A percentile compares a stretch with the other conserved stretches of the same genome.
Evolutionary conservation across 2,797 vertebrate species (phyloP).

Genomic region (Danio tinwini): DNA sequence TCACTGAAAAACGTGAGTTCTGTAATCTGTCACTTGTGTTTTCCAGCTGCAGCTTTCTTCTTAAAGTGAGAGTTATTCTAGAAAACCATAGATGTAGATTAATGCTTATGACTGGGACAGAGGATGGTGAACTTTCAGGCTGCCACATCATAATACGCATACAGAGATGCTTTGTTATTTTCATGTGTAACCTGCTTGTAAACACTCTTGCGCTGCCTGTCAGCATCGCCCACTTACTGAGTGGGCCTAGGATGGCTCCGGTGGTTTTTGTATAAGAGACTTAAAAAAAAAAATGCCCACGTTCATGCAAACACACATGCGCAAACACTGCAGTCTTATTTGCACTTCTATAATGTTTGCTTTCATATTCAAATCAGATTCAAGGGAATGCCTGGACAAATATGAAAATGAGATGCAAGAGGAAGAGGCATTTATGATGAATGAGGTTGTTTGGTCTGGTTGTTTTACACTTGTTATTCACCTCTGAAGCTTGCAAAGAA

Average conservation of each 20-base stretch:
- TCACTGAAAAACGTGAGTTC: background rate
- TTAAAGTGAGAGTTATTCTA: background rate
- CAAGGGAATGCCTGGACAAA: constrained; percentile 1
- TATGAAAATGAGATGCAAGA: constrained; percentile 25
- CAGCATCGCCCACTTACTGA: constrained; percentile 30
- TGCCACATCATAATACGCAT: background rate
- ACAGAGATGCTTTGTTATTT: background rate
- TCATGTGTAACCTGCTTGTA: constrained; percentile 8
- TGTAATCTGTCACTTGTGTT: constrained; percentile 12
- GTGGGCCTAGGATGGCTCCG: constrained; percentile 24
- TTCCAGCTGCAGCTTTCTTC: background rate
- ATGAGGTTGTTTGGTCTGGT: constrained; percentile 6
- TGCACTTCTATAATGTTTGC: constrained; percentile 25
- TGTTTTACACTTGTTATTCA: background rate
- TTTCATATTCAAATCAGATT: constrained; percentile 36
- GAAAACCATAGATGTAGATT: background rate
- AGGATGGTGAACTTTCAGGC: background rate
- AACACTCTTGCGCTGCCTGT: constrained; percentile 29
- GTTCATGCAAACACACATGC: constrained; percentile 21
- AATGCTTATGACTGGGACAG: background rate
- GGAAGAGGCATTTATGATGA: constrained; percentile 13
- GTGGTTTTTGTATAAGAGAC: background rate
- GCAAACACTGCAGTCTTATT: constrained; percentile 1
- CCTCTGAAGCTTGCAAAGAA: background rate
- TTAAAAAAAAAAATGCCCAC: constrained; percentile 44